Base-by-base conservation (phyloP, 37 sponge, comb jelly and placozoan genomes). In the Ianthella basta region DNA sequence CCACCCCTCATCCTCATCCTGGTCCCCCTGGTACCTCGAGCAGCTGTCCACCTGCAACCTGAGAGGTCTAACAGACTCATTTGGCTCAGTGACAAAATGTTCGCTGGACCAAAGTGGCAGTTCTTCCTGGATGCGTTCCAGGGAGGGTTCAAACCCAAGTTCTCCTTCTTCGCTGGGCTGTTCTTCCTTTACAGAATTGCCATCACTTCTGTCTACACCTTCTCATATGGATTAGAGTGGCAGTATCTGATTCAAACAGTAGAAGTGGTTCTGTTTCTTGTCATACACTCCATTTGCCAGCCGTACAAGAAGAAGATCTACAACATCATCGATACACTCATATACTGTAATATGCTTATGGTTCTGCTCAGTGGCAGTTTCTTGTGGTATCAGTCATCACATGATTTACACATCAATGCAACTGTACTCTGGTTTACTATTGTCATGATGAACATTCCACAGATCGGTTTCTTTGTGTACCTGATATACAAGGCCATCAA, bases 101-200 rank as follows among this genome's bases (percentile, higher is more conserved):
- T 69, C 70, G 10, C 34, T n/a, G 70, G 70, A 69, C 70, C 70
- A 69, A 69, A 69, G 34, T 69, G 70, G 70, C 70, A 69, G 70
- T 35, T 69, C 18, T 69, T 69, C 34, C 34, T 30, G 70, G 70
- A 69, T 69, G 70, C 70, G 27, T 69, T 69, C 34, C 70, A 69
- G 70, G 70, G 70, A 69, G 34, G 70, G 18, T 69, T 69, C 70
- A 69, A 69, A 30, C 70, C 70, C 29, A 69, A 30, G 29, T 69
- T 27, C 70, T 34, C 35, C 70, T 69, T 69, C 34, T 69, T 32
- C 27, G 70, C 70, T 69, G 70, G 32, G 18, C 29, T 69, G 35
- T 30, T 30, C 70, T 69, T 69, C 35, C 29, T 69, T 6, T 69
- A 69, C 70, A n/a, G 70, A 30, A 69, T 69, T 13, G 70, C 35